phyloP scores from a whole-genome alignment of 2,797 vertebrate genomes.

The Remorina albescens region DNA sequence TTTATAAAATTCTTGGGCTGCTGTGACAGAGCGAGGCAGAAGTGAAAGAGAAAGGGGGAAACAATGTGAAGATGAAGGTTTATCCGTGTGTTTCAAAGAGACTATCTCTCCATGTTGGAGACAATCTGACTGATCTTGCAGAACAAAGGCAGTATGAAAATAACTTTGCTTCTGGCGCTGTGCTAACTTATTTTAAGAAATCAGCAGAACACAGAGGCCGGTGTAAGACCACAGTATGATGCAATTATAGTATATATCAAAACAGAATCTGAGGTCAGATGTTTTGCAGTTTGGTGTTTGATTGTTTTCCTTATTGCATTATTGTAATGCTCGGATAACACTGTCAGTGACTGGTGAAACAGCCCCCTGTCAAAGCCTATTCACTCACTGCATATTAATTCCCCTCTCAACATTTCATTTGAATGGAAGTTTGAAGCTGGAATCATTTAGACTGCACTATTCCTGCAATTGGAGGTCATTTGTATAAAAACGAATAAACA shows the following conservation, averaged over 20 bases:
- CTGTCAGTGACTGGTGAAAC: conserved; percentile 70
- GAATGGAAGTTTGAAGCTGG: conserved; percentile 61
- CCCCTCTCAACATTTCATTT: conserved; percentile 50
- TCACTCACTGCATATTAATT: conserved; percentile 73
- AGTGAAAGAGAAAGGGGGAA: conserved; percentile 40
- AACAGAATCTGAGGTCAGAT: conserved; percentile 70
- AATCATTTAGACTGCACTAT: conserved; percentile 65
- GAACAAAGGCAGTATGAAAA: conserved; percentile 74
- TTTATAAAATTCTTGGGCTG: conserved; percentile 28
- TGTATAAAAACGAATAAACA: conserved; percentile 60
- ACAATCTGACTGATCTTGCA: conserved; percentile 71
- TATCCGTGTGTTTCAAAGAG: conserved; percentile 69
- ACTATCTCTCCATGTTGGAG: conserved; percentile 53
- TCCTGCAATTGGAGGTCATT: conserved; percentile 51
- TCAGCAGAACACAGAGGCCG: conserved; percentile 66
- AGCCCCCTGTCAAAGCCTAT: conserved; percentile 69
- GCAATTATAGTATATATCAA: conserved; percentile 65
- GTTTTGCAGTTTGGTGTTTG: conserved; percentile 56
- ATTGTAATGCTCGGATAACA: conserved; percentile 51
- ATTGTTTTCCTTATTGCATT: conserved; percentile 73
- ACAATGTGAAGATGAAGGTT: conserved; percentile 64
- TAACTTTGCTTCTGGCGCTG: conserved; percentile 55
- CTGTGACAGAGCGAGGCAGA: conserved; percentile 17
- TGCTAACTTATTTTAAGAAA: conserved; percentile 70
- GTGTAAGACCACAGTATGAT: conserved; percentile 41